Evolutionary conservation across 2,888 invertebrate genomes (phyloP), one percentile per base, ranked within the genome.

Genomic region (Nomada goodeniana): DNA sequence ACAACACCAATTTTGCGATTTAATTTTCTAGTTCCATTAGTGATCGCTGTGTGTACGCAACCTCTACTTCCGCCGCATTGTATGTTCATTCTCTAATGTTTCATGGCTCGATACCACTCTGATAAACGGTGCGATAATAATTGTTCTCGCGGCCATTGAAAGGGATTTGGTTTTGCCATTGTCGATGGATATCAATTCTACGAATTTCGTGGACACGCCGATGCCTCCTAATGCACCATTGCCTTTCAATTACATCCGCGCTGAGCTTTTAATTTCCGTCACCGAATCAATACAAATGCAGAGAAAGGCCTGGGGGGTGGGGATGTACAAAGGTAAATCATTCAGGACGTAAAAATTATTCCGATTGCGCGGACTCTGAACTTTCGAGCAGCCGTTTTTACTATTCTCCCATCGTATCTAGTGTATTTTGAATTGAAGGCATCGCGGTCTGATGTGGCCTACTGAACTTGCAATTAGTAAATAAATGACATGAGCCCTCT

Each of bases 401-500:
- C 2, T 47, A 15, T 47, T 47, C 11, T 0, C 10, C 4, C 1
- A 2, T 15, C 3, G 15, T 13, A 47, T 15, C 11, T 47, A 15
- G 47, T 15, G 13, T 15, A 11, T 15, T 47, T 15, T 47, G 1
- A 47, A 47, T 11, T 13, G 13, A 13, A 15, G 53, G 42, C 47
- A 11, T 13, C 47, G 3, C 47, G 15, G 11, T n/a, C 13, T 36
- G 65, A n/a, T 42, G 10, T 29, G 20, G 23, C 29, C 60, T 36
- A 29, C 67, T 23, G 18, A 65, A 67, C 36, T 55, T 23, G 10
- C n/a, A 52, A 29, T 52, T 70, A 55, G 7, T 36, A 36, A 26
- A 60, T 72, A 81, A 82, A 76, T 80, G 80, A 80, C 59, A 65
- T 72, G 65, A 69, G 55, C 60, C 23, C 47, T 55, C 65, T 52